Evolutionary conservation across 2,797 vertebrate genomes (phyloP).

Genomic region (Bradypodion ventrale): DNA sequence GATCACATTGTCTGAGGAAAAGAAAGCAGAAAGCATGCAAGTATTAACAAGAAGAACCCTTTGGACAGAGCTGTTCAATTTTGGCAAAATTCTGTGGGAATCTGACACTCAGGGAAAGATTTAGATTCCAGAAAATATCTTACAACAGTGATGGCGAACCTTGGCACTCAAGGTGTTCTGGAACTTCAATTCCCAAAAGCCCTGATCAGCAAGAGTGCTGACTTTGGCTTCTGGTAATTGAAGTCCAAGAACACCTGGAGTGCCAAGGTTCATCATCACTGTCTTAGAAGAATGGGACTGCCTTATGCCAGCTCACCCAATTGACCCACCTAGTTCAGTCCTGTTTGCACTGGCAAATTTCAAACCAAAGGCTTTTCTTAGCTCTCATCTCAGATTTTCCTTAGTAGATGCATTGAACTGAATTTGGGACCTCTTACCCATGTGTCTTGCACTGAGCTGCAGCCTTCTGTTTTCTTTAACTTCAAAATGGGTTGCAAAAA

Average conservation of each 20-base stretch:
- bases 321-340: neutral
- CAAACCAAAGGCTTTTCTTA: too few relatives aligned
- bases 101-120: neutral
- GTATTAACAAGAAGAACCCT: neutral
- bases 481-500: neutral
- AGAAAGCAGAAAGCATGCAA: neutral
- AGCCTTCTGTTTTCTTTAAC: neutral
- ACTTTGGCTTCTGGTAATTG: too few relatives aligned
- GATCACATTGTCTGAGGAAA: neutral
- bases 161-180: too few relatives aligned
- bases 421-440: neutral
- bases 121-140: neutral
- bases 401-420: neutral
- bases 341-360: neutral
- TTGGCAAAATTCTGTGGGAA: neutral
- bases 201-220: too few relatives aligned
- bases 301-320: neutral
- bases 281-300: neutral
- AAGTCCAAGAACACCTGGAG: too few relatives aligned
- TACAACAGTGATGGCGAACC: too few relatives aligned
- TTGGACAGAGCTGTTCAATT: conserved; percentile 11
- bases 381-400: too few relatives aligned
- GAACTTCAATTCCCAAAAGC: too few relatives aligned
- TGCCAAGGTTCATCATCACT: too few relatives aligned
- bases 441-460: neutral